phyloP scores from a whole-genome alignment of 2,113 vertebrate genomes.

The Diadophis punctatus region DNA sequence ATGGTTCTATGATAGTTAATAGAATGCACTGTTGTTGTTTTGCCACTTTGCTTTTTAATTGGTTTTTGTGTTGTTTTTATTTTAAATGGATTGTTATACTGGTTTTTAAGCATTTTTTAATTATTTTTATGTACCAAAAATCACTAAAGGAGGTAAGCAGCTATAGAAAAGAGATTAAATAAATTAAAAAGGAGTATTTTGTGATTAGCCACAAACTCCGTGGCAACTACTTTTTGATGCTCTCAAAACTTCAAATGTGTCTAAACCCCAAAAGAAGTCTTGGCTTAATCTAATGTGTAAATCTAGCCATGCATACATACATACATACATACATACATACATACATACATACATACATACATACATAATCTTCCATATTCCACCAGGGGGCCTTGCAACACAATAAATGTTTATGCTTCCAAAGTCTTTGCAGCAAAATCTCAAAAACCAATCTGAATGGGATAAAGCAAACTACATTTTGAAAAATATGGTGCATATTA shows the following conservation, averaged over 20 bases:
- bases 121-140: background rate
- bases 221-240: background rate
- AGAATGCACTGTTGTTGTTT: background rate
- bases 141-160: background rate
- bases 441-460: background rate
- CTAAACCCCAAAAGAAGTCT: background rate
- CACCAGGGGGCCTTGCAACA: conserved; percentile 14
- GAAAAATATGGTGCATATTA: background rate
- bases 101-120: background rate
- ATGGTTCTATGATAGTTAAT: background rate
- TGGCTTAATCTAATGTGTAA: background rate
- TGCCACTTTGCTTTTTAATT: background rate
- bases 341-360: background rate
- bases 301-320: background rate
- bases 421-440: background rate
- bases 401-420: background rate
- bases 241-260: background rate
- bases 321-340: background rate
- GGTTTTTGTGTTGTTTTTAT: background rate
- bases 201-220: background rate
- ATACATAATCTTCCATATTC: background rate
- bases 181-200: background rate
- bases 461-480: background rate
- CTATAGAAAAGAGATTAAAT: background rate
- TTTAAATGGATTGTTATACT: background rate